Base-by-base conservation (phyloP, 1,140 invertebrate genomes). In the Alviniconcha marisindica region DNA sequence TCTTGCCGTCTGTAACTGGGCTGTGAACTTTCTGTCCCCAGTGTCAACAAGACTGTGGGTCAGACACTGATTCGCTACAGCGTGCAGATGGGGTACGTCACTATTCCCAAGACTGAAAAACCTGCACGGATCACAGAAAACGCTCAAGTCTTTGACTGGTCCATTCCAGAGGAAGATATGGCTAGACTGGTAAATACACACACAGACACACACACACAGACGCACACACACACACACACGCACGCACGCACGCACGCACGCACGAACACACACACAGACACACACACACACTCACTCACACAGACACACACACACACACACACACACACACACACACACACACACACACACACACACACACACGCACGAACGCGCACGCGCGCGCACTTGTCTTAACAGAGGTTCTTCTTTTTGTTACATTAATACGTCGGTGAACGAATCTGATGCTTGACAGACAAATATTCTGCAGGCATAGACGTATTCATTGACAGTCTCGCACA, bases 51-150 rank as follows among this genome's bases (percentile, higher is more conserved):
- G 82, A 81, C 89, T 2, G 36, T 78, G 15, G 88, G 86, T 15
- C 88, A 89, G 74, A 81, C 87, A 10, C 69, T 89, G 71, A 89
- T 90, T 36, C 78, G 88, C 51, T 91, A 87, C 85, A 86, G 87
- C 78, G 84, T 91, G 0, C 89, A 90, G 69, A 89, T 86, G 42
- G 88, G 88, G 2, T 88, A 87, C 60, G 87, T 91, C 40, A 90
- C 89, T 7, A 91, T 91, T 74, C 90, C 90, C 21, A 91, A 90
- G 76, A 88, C 88, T 5, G 48, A 51, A 2, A 82, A 89, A 54
- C 63, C 76, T 7, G 63, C 83, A 2, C 76, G 89, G 81, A 89
- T 90, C 48, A 56, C 77, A 31, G 88, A 88, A 81, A 90, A 90
- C 80, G 42, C 84, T 18, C 56, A 87, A 3, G 87, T 90, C 14